Conservation (phyloP, 2,888 invertebrate genomes). For the Tetranychus truncatus region DNA sequence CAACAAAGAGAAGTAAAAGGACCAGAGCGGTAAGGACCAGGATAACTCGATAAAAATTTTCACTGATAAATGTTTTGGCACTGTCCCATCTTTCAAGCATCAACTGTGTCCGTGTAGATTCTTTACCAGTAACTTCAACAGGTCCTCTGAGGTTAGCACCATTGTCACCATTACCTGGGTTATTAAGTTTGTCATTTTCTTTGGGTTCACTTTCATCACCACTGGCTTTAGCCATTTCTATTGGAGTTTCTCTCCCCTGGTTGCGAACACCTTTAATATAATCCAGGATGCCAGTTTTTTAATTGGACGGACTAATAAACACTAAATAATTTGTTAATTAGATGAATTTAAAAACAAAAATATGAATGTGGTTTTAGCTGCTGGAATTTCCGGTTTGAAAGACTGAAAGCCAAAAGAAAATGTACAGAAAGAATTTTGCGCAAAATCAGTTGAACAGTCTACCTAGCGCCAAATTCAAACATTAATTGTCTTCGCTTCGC, state of each 20-base stretch:
- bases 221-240: conserved; percentile 11
- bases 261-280: neutral
- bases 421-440: too few relatives aligned
- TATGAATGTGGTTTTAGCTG: too few relatives aligned
- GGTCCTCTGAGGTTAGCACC: neutral
- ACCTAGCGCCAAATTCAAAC: too few relatives aligned
- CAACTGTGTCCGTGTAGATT: neutral
- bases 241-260: neutral
- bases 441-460: too few relatives aligned
- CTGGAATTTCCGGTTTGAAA: too few relatives aligned
- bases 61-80: conserved; percentile 22
- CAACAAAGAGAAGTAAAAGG: conserved; percentile 35
- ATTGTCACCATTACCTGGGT: neutral
- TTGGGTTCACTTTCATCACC: conserved; percentile 24
- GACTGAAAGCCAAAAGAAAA: too few relatives aligned
- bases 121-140: neutral
- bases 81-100: conserved; percentile 19
- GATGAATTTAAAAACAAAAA: too few relatives aligned
- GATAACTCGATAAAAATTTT: conserved; percentile 22
- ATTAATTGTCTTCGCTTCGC: too few relatives aligned
- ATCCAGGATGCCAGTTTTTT: neutral
- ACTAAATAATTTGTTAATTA: too few relatives aligned
- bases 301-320: too few relatives aligned
- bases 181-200: conserved; percentile 23
- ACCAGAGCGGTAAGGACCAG: conserved; percentile 28